A percentile compares a stretch with the other conserved stretches of the same genome.
Evolutionary conservation across 2,888 invertebrate genomes (phyloP).

Genomic region (Drosophila paracracens): DNA sequence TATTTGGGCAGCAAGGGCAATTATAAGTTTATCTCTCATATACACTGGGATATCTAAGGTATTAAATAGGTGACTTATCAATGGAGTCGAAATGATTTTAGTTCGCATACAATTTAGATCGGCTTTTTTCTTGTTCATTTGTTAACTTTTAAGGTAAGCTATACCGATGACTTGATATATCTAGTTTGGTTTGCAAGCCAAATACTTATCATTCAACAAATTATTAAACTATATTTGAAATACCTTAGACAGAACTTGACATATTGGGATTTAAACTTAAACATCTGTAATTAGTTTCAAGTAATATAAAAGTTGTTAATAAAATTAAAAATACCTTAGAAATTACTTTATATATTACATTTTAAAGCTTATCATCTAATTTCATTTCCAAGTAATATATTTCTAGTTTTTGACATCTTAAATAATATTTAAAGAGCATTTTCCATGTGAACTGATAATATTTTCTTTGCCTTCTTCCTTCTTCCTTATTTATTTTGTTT

Average conservation of each 20-base stretch:
- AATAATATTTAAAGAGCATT: conserved; percentile 12
- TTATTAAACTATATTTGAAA: not conserved
- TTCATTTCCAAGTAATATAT: not conserved
- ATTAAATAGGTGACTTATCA: not conserved
- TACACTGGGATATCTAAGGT: not conserved
- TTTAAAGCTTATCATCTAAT: not conserved
- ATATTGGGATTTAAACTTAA: not conserved
- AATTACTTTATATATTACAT: not conserved
- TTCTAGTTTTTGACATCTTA: not conserved
- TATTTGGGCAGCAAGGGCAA: not conserved
- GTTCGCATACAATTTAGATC: not conserved
- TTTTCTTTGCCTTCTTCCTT: too few relatives aligned
- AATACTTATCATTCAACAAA: not conserved
- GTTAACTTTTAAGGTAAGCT: not conserved
- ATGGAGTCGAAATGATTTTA: not conserved
- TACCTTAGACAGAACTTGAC: not conserved
- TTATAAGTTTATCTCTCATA: not conserved
- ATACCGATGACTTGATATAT: not conserved
- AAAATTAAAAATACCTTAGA: not conserved
- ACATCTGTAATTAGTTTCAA: not conserved
- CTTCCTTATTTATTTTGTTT: conserved; percentile 2
- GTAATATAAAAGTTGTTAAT: not conserved
- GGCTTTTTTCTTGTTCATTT: not conserved
- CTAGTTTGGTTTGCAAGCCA: not conserved
- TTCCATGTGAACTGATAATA: not conserved